Percentiles rank a stretch among this genome's conserved stretches.
Evolutionary conservation across 2,797 vertebrate species (phyloP).

Genomic region (Chanos chanos): DNA sequence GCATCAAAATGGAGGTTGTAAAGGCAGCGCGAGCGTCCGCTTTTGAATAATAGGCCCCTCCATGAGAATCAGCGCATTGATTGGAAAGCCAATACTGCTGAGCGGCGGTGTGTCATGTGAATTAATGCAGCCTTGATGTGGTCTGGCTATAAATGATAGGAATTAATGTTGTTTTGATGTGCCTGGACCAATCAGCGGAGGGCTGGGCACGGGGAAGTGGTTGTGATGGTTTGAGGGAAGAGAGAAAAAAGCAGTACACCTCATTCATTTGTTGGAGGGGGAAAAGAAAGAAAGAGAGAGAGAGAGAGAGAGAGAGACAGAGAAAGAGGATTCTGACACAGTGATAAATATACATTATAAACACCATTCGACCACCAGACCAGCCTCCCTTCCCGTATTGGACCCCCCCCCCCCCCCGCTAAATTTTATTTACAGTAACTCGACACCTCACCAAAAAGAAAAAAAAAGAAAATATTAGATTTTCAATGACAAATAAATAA

Average conservation of each 20-base stretch:
- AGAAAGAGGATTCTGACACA: conserved; percentile 58
- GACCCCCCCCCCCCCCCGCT: conserved; percentile 17
- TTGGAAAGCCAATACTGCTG: conserved; percentile 66
- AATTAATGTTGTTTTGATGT: conserved; percentile 64
- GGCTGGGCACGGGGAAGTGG: conserved; percentile 35
- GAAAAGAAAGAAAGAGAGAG: conserved; percentile 19
- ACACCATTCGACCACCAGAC: conserved; percentile 47
- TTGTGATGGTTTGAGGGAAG: conserved; percentile 50
- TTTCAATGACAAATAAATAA: conserved; percentile 75
- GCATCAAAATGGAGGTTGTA: conserved; percentile 46
- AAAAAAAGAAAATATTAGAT: conserved; percentile 67
- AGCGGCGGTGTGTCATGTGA: conserved; percentile 32
- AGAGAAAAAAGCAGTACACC: conserved; percentile 38
- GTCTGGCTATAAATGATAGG: conserved; percentile 57
- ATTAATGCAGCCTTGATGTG: conserved; percentile 46
- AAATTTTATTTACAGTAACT: conserved; percentile 74
- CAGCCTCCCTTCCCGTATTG: conserved; percentile 18
- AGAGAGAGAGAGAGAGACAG: conserved; percentile 8
- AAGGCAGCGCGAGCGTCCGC: conserved; percentile 42
- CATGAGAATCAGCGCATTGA: conserved; percentile 67
- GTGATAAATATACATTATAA: conserved; percentile 75
- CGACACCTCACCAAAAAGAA: conserved; percentile 62
- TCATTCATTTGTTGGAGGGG: conserved; percentile 9
- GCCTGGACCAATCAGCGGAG: conserved; percentile 55
- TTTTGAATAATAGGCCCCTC: conserved; percentile 60